Evolutionary conservation across 2,888 invertebrate genomes (phyloP).

Genomic region (Nemoura dubitans): DNA sequence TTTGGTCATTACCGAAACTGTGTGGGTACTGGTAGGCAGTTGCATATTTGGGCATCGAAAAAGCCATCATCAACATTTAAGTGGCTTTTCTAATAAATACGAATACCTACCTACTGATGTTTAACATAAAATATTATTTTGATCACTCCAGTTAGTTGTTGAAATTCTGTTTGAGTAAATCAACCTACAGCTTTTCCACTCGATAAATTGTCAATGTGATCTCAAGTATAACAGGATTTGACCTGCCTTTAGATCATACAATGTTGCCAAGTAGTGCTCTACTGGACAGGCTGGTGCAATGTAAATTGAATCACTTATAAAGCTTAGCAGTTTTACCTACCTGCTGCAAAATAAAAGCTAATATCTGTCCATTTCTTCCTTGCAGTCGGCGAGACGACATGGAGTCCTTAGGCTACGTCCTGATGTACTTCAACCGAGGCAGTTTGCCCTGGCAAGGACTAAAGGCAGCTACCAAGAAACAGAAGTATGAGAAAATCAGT

Average conservation of each 20-base stretch:
- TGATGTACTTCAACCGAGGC: slow-evolving; percentile 96
- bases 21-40: too few relatives aligned
- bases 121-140: too few relatives aligned
- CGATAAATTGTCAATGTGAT: slow-evolving; percentile 17
- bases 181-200: slow-evolving; percentile 17
- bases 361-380: slow-evolving; percentile 25
- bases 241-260: neutral
- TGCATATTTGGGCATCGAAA: too few relatives aligned
- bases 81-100: too few relatives aligned
- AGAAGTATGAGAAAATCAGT: slow-evolving; percentile 99
- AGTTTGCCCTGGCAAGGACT: slow-evolving; percentile 97
- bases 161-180: neutral
- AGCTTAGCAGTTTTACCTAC: neutral
- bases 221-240: slow-evolving; percentile 36
- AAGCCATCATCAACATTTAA: too few relatives aligned
- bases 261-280: slow-evolving; percentile 17
- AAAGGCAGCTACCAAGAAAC: slow-evolving; percentile 95
- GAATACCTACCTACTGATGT: too few relatives aligned
- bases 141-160: too few relatives aligned
- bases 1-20: too few relatives aligned
- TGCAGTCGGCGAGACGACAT: slow-evolving; percentile 95
- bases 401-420: slow-evolving; percentile 98
- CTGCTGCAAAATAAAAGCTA: neutral
- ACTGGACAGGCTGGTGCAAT: neutral
- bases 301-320: too few relatives aligned